Evolutionary conservation across 1,140 invertebrate species (phyloP).

Genomic region (Theocolax elegans): DNA sequence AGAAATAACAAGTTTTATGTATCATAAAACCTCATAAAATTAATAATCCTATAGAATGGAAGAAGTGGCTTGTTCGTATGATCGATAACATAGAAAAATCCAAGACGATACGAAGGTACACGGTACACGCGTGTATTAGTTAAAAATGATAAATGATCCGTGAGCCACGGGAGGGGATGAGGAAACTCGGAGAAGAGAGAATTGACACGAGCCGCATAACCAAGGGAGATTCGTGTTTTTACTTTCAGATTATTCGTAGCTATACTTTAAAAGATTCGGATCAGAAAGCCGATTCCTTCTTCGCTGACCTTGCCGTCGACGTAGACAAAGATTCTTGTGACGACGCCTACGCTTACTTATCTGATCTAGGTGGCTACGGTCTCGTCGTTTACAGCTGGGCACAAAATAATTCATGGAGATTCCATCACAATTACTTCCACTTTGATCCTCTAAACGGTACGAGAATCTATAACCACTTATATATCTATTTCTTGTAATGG

Average conservation of each 20-base stretch:
- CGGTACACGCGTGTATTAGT: not conserved
- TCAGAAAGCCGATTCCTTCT: constrained; percentile 76
- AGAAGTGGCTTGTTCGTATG: not conserved
- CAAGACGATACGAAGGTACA: not conserved
- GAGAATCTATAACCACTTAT: not conserved
- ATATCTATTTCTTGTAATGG: not conserved
- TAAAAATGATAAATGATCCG: constrained; percentile 38
- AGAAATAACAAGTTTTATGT: too few relatives aligned
- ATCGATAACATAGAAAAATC: constrained; percentile 29
- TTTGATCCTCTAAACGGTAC: constrained; percentile 79
- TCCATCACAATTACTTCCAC: constrained; percentile 83
- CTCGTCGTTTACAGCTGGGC: constrained; percentile 80
- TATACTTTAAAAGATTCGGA: constrained; percentile 76
- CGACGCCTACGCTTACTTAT: constrained; percentile 78
- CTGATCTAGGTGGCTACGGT: constrained; percentile 79
- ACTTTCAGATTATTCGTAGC: constrained; percentile 68
- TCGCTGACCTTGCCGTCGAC: constrained; percentile 79
- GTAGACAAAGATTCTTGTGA: constrained; percentile 75
- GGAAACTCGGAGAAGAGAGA: not conserved
- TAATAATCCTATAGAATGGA: not conserved
- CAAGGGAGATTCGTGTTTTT: constrained; percentile 21
- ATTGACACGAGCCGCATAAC: not conserved
- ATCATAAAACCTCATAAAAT: constrained; percentile 25
- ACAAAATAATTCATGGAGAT: constrained; percentile 79
- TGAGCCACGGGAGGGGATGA: not conserved